A percentile compares a stretch with the other conserved stretches of the same genome.
Conservation (phyloP, 2,888 invertebrate species). For the Drosophila recens region DNA sequence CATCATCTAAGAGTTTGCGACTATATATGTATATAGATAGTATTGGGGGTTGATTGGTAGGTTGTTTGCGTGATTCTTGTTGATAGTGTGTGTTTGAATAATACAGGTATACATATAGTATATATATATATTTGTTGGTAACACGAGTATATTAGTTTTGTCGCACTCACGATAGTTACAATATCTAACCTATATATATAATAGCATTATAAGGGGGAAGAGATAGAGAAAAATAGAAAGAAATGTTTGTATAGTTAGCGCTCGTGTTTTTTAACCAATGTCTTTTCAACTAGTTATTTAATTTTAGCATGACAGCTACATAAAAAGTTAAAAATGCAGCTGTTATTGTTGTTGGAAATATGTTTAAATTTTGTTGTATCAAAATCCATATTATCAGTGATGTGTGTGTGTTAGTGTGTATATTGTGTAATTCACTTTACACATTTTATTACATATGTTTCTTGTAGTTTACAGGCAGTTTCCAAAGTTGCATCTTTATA, state of each 20-base stretch:
- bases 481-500: slow-evolving; percentile 28
- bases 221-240: slow-evolving; percentile 76
- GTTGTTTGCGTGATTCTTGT: slow-evolving; percentile 47
- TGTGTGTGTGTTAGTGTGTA: slow-evolving; percentile 9
- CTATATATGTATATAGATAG: not conserved
- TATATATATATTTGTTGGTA: slow-evolving; percentile 12
- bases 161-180: slow-evolving; percentile 67
- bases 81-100: slow-evolving; percentile 43
- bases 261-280: slow-evolving; percentile 46
- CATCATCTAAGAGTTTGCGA: not conserved
- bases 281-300: slow-evolving; percentile 43
- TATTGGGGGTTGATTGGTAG: slow-evolving; percentile 43
- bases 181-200: slow-evolving; percentile 80
- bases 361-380: slow-evolving; percentile 70
- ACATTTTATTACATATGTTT: slow-evolving; percentile 13
- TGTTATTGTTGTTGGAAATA: slow-evolving; percentile 31
- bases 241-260: slow-evolving; percentile 69
- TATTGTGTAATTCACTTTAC: slow-evolving; percentile 20
- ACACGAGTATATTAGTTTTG: slow-evolving; percentile 26
- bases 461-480: slow-evolving; percentile 54
- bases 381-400: slow-evolving; percentile 14
- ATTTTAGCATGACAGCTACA: slow-evolving; percentile 61
- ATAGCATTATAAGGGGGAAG: slow-evolving; percentile 58
- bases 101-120: slow-evolving; percentile 38
- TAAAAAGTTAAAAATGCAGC: slow-evolving; percentile 66